A percentile compares a stretch with the other conserved stretches of the same genome.
Evolutionary conservation across 2,888 invertebrate genomes (phyloP).

Genomic region (Dascillus cervinus): DNA sequence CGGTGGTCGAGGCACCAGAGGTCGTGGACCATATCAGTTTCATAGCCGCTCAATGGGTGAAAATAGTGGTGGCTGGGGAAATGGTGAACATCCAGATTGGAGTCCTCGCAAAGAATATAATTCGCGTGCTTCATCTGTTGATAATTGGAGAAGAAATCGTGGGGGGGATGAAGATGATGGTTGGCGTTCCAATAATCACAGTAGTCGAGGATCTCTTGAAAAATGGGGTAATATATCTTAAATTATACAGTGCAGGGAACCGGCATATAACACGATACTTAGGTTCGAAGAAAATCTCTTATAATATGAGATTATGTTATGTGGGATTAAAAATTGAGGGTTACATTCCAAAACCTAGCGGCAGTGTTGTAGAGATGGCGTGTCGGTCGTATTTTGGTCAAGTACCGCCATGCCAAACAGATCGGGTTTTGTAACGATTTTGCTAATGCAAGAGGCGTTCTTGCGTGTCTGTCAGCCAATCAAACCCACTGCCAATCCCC

Average conservation of each 20-base stretch:
- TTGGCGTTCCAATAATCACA: conserved; percentile 42
- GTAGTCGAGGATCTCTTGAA: conserved; percentile 35
- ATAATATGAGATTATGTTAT: no score
- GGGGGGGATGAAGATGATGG: conserved; percentile 45
- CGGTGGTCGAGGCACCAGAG: conserved; percentile 36
- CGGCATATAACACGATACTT: background rate
- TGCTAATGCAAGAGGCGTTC: no score
- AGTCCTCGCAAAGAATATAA: conserved; percentile 52
- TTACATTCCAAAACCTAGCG: no score
- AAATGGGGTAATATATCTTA: conserved; percentile 55
- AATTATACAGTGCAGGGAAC: no score
- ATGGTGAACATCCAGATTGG: conserved; percentile 50
- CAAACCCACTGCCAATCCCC: no score
- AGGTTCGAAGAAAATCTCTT: no score
- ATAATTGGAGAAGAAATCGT: conserved; percentile 45
- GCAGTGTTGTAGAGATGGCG: no score
- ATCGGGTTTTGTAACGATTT: no score
- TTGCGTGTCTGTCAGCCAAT: no score
- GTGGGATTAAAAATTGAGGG: no score
- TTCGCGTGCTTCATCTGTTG: conserved; percentile 29
- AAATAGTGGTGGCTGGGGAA: conserved; percentile 49
- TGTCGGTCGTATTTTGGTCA: no score
- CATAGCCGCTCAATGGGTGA: conserved; percentile 39
- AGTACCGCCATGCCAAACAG: no score
- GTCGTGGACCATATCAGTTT: conserved; percentile 32